Evolutionary conservation across 2,113 vertebrate genomes (phyloP), one percentile per base, ranked within the genome.

Genomic region (Seriola rivoliana): DNA sequence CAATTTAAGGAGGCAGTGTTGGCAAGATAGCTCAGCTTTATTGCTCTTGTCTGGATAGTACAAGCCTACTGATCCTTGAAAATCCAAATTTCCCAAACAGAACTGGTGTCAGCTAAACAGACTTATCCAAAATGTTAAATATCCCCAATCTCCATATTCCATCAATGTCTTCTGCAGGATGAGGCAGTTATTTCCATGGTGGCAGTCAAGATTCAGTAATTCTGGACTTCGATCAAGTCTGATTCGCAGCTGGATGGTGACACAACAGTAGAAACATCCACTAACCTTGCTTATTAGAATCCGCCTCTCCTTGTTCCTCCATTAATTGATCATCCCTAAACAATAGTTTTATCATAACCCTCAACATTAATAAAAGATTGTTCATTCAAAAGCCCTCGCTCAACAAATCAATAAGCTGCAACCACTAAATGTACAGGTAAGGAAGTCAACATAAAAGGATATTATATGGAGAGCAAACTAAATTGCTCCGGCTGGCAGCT

Each of bases 131-230:
- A 71, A 76, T 40, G 55, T 65, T 60, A 23, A 23, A 55, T 55
- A 23, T 11, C 19, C 1, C 19, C 48, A 8, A 38, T 34, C 48
- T 8, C 48, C 63, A 76, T 38, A 54, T 9, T 74, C 29, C 9
- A 60, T 19, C 55, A 59, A 71, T 38, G 44, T 8, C 34, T 69
- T 42, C 7, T 76, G 25, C 2, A 48, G n/a, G 54, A 67, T 16
- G 44, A 29, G 25, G 44, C 13, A 5, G 7, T 58, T 12, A 12
- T 54, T 36, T 64, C 12, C 2, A 58, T 36, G 7, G 3, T 57
- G 85, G 67, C 52, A 65, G 55, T 17, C 19, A 19, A 71, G n/a
- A 88, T 79, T 75, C 21, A 23, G 29, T 58, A 78, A 76, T 85
- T 48, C 57, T 82, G 73, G 46, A 69, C 42, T 50, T 8, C 25